These are phyloP conservation scores for Pelvicachromis taeniatus DNA, from an alignment of 2,113 vertebrate species.

Conservation along the genomic window DNA sequence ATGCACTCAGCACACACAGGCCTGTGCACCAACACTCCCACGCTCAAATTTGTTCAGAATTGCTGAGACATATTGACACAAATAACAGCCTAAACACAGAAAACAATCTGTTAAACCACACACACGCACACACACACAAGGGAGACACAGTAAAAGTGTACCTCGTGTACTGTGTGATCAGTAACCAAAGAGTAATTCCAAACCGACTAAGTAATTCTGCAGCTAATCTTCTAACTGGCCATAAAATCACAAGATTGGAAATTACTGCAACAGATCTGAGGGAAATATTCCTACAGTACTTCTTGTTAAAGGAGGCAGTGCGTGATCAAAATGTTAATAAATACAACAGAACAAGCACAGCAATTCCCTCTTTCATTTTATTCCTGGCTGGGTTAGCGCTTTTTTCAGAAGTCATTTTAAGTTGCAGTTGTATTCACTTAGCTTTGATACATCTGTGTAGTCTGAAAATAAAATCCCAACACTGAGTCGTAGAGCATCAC, in stretches of 20 bases:
- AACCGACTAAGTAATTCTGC: neutral
- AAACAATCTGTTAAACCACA: conserved; percentile 18
- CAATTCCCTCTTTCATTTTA: neutral
- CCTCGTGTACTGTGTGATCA: neutral
- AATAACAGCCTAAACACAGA: conserved; percentile 33
- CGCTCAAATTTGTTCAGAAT: conserved; percentile 16
- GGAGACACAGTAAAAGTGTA: neutral
- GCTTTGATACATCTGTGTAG: neutral
- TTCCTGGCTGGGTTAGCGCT: neutral
- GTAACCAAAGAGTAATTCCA: neutral
- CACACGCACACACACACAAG: neutral
- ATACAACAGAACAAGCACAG: neutral
- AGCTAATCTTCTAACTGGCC: neutral
- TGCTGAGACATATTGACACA: conserved; percentile 41
- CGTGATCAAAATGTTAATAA: neutral
- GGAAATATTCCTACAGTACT: neutral
- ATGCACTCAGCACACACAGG: neutral
- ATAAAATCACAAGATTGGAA: neutral
- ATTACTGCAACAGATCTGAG: neutral
- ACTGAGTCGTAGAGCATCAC: neutral
- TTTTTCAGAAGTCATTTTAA: neutral
- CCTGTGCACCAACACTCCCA: conserved; percentile 15
- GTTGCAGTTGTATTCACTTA: neutral
- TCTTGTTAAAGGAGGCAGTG: neutral
- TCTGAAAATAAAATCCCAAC: neutral